Base-by-base conservation (phyloP, 2,888 invertebrate species). In the Uloborus plumipes region DNA sequence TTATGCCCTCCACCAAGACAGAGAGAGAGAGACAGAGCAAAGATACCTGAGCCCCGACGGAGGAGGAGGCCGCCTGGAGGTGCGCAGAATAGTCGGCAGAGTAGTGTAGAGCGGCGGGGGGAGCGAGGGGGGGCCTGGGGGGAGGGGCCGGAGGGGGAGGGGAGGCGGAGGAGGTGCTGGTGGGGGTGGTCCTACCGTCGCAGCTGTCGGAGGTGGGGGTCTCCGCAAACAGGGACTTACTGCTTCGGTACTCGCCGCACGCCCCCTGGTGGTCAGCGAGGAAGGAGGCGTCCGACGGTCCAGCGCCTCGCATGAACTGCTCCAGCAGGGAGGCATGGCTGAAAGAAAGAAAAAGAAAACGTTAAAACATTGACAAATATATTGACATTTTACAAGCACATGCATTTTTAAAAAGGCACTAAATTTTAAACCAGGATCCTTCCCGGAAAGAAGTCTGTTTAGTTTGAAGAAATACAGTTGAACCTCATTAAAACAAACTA, bases 231-330 rank as follows among this genome's bases (percentile, higher is more conserved):
- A 84, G 76, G 65, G 80, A 84, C 67, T 71, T 66, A 72, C 84
- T 76, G 69, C 80, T 80, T 72, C 84, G 31, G 73, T 84, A 84
- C 75, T 84, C 84, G 59, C 74, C 72, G 26, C 26, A 26, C 26
- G 26, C 26, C 58, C 72, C 51, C 66, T 72, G 49, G 31, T 71
- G 61, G n/a, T 50, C 77, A 73, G 77, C 39, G 64, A 74, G 69
- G 72, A 31, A 64, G 69, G 58, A 15, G 69, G 39, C 61, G 49
- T 78, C 78, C 26, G 26, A 26, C 69, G 80, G 62, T 74, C 78
- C 84, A 78, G 84, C 64, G 73, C 84, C 78, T 84, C 84, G 85
- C 81, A 85, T 84, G 82, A 84, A 85, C 84, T 85, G 85, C 75
- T 85, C 85, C 82, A 85, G 69, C 69, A 85, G 51, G 71, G 85